phyloP scores from a whole-genome alignment of 2,797 vertebrate genomes.

The Poeciliopsis paucimaculata region DNA sequence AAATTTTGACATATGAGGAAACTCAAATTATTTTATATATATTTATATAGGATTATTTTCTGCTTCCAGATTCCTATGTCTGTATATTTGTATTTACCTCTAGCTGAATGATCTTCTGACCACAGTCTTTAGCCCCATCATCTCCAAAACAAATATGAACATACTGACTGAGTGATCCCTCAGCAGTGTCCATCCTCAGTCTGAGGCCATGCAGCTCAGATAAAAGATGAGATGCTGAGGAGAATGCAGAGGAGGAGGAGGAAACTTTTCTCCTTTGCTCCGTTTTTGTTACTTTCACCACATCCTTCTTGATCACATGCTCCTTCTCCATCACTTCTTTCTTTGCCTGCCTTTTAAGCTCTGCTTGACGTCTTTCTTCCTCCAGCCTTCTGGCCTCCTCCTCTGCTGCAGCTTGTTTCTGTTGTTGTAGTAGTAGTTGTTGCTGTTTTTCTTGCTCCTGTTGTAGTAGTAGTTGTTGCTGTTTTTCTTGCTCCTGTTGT shows the following conservation, averaged over 20 bases:
- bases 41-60: neutral
- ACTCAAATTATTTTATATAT: neutral
- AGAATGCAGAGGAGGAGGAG: neutral
- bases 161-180: constrained; percentile 83
- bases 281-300: constrained; percentile 62
- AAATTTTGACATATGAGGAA: neutral
- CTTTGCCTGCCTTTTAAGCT: constrained; percentile 27
- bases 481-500: neutral
- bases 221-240: constrained; percentile 69
- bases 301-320: constrained; percentile 38
- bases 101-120: constrained; percentile 85
- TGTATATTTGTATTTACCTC: constrained; percentile 79
- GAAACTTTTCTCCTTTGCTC: constrained; percentile 66
- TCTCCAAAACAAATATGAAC: constrained; percentile 86
- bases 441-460: neutral
- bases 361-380: constrained; percentile 32
- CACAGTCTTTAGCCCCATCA: constrained; percentile 83
- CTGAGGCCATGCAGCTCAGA: constrained; percentile 88
- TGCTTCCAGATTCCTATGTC: neutral
- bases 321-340: constrained; percentile 40
- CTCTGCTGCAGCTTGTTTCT: constrained; percentile 10
- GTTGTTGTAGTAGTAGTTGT: neutral
- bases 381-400: constrained; percentile 32
- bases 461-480: neutral
- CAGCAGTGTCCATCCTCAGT: constrained; percentile 84